A percentile compares a stretch with the other conserved stretches of the same genome.
Evolutionary conservation across 2,113 vertebrate species (phyloP).

Genomic region (Fulica atra): DNA sequence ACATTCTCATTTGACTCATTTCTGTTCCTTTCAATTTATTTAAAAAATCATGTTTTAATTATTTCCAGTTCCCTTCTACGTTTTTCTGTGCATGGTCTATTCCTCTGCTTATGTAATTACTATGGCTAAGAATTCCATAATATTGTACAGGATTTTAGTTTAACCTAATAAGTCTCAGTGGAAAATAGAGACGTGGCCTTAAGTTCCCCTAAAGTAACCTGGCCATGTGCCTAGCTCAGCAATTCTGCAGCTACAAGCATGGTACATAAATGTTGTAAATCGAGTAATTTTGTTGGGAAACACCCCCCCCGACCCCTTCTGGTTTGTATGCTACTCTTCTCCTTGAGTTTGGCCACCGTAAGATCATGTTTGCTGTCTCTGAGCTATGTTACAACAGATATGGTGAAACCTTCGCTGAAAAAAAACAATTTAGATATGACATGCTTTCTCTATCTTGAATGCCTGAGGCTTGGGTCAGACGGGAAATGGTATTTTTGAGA

Average conservation of each 20-base stretch:
- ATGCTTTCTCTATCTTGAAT: neutral
- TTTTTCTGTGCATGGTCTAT: neutral
- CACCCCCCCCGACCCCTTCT: neutral
- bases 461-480: neutral
- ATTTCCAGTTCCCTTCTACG: neutral
- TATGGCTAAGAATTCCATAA: neutral
- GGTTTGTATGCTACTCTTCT: neutral
- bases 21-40: neutral
- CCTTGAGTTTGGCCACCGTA: neutral
- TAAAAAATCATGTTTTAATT: neutral
- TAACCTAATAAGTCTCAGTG: neutral
- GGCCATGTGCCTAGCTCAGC: neutral
- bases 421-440: neutral
- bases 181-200: neutral
- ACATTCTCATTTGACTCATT: neutral
- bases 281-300: neutral
- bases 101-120: neutral
- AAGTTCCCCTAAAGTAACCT: neutral
- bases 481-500: slow-evolving; percentile 14
- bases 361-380: neutral
- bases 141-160: neutral
- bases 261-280: neutral
- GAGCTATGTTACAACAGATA: neutral
- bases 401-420: neutral
- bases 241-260: neutral